Evolutionary conservation across 2,113 vertebrate genomes (phyloP).

Genomic region (Mugil cephalus): DNA sequence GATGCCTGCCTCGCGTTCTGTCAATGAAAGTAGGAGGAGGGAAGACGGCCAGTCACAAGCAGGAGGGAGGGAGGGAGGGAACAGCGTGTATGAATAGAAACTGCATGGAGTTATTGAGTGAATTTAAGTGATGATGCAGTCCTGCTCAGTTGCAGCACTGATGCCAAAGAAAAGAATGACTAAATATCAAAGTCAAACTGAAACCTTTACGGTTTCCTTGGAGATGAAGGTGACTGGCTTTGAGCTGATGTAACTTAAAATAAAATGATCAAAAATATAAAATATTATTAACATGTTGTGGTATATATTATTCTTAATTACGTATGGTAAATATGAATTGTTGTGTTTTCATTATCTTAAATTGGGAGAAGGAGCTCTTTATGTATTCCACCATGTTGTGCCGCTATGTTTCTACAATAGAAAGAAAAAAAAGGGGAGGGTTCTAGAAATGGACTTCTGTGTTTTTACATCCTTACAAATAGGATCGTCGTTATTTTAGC

Average conservation of each 20-base stretch:
- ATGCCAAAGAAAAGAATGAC: conserved; percentile 7
- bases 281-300: too few species aligned
- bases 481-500: too few species aligned
- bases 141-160: background rate
- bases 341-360: too few species aligned
- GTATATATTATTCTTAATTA: too few species aligned
- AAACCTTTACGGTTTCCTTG: background rate
- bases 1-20: conserved; percentile 45
- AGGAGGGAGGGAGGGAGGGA: conserved; percentile 11
- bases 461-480: too few species aligned
- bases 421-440: too few species aligned
- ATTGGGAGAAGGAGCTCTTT: too few species aligned
- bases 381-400: too few species aligned
- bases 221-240: background rate
- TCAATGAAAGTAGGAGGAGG: conserved; percentile 53
- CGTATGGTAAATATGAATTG: too few species aligned
- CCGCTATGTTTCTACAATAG: too few species aligned
- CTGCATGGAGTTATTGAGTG: conserved; percentile 2
- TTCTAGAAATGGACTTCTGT: too few species aligned
- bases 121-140: conserved; percentile 3
- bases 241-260: background rate
- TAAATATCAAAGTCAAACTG: background rate
- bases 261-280: background rate
- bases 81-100: conserved; percentile 1
- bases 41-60: conserved; percentile 8